A percentile compares a stretch with the other conserved stretches of the same genome.
phyloP scores from a whole-genome alignment of 2,888 invertebrate genomes.

The Neoitamus cyanurus region DNA sequence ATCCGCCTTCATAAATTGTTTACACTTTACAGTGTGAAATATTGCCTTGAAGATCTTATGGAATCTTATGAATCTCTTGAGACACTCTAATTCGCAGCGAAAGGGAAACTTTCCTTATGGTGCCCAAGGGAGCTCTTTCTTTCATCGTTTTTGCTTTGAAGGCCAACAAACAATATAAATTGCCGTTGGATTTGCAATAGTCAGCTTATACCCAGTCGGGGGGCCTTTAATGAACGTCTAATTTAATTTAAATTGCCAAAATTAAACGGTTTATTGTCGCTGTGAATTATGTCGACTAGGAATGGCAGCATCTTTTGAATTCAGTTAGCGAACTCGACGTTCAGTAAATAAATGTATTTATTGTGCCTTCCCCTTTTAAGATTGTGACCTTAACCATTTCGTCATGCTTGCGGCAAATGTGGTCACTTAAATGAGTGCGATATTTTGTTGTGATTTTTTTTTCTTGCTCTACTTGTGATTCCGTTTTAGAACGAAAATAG shows the following conservation, averaged over 20 bases:
- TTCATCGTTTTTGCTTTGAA: neutral
- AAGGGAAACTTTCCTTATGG: neutral
- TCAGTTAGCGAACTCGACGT: neutral
- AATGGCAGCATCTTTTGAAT: neutral
- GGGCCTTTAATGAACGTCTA: neutral
- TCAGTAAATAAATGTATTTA: neutral
- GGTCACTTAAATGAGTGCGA: neutral
- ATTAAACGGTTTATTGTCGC: neutral
- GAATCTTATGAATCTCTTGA: neutral
- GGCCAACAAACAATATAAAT: neutral
- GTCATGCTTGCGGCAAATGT: neutral
- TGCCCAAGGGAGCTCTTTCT: neutral
- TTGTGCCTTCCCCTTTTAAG: neutral
- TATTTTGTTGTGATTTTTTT: neutral
- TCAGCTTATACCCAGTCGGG: neutral
- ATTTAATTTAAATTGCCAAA: neutral
- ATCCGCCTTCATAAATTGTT: neutral
- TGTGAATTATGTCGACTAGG: neutral
- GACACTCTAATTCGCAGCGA: neutral
- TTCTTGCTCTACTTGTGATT: neutral
- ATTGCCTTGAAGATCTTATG: neutral
- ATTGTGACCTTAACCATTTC: neutral
- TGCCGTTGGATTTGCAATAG: neutral
- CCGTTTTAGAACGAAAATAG: neutral
- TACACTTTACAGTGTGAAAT: slow-evolving; percentile 1